Evolutionary conservation across 2,113 vertebrate species (phyloP).

Genomic region (Perca schrenkii): DNA sequence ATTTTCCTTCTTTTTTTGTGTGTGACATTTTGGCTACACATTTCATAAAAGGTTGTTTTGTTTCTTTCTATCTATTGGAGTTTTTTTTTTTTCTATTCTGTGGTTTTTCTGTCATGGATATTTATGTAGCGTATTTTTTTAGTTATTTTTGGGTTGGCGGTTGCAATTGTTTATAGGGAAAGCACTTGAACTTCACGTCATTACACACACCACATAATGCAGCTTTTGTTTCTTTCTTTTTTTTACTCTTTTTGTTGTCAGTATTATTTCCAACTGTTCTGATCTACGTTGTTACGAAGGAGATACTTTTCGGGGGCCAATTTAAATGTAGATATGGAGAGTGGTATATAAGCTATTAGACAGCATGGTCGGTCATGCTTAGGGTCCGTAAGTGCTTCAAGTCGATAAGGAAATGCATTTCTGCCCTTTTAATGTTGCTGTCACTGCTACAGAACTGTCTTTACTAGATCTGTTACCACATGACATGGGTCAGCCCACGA

Average conservation of each 20-base stretch:
- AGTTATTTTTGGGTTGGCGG: slow-evolving; percentile 26
- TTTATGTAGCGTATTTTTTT: slow-evolving; percentile 48
- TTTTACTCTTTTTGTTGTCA: slow-evolving; percentile 58
- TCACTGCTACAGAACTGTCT: slow-evolving; percentile 26
- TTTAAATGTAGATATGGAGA: slow-evolving; percentile 52
- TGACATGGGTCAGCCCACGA: slow-evolving; percentile 6
- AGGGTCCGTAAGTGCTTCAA: slow-evolving; percentile 55
- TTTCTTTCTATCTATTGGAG: slow-evolving; percentile 30
- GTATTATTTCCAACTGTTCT: slow-evolving; percentile 72
- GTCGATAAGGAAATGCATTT: slow-evolving; percentile 29
- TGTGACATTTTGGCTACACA: slow-evolving; percentile 42
- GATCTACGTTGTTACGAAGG: slow-evolving; percentile 63
- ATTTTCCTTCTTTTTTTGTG: slow-evolving; percentile 10
- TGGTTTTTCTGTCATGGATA: slow-evolving; percentile 50
- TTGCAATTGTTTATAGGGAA: slow-evolving; percentile 38
- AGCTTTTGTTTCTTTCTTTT: slow-evolving; percentile 38
- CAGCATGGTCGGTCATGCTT: slow-evolving; percentile 44
- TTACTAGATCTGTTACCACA: slow-evolving; percentile 25
- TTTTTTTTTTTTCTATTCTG: slow-evolving; percentile 59
- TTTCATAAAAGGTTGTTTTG: slow-evolving; percentile 62
- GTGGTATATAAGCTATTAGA: slow-evolving; percentile 72
- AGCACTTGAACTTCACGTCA: slow-evolving; percentile 66
- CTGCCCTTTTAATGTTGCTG: slow-evolving; percentile 25
- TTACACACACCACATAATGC: slow-evolving; percentile 30
- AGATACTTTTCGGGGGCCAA: slow-evolving; percentile 73